phyloP scores from a whole-genome alignment of 2,113 vertebrate species.

The Crocuta crocuta region DNA sequence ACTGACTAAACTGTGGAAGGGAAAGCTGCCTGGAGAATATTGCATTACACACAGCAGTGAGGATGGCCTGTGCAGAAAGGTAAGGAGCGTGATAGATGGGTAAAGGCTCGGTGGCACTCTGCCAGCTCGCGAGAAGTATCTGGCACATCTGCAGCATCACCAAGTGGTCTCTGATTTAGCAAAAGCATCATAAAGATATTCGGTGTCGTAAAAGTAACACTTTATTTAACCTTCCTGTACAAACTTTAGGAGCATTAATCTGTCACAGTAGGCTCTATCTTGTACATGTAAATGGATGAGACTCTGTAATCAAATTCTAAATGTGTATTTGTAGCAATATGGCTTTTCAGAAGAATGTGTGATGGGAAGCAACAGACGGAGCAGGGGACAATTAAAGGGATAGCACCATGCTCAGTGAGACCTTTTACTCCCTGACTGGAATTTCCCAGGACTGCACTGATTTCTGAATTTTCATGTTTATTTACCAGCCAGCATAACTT shows the following conservation, averaged over 20 bases:
- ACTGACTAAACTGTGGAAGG: background rate
- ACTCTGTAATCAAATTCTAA: constrained; percentile 89
- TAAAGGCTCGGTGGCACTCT: constrained; percentile 37
- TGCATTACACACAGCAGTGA: background rate
- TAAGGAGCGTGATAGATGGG: background rate
- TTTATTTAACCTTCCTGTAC: constrained; percentile 86
- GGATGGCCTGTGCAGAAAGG: constrained; percentile 7
- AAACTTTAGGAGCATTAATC: constrained; percentile 87
- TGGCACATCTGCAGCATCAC: constrained; percentile 80
- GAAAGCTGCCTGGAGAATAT: background rate
- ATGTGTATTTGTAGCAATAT: constrained; percentile 86
- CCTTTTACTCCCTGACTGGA: constrained; percentile 62
- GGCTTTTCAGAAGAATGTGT: constrained; percentile 76
- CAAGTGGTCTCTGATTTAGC: constrained; percentile 77
- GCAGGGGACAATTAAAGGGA: constrained; percentile 76
- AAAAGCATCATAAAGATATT: constrained; percentile 83
- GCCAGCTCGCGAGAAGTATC: constrained; percentile 64
- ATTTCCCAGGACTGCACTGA: constrained; percentile 50
- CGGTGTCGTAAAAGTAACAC: constrained; percentile 82
- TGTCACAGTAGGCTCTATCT: constrained; percentile 87
- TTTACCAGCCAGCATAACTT: constrained; percentile 58
- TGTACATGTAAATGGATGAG: constrained; percentile 86
- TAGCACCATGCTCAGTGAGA: constrained; percentile 19
- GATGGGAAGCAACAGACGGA: constrained; percentile 74
- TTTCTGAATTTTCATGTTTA: constrained; percentile 74